These are phyloP conservation scores for Antitype chi DNA, from an alignment of 2,888 invertebrate genomes.

Conservation along the genomic window DNA sequence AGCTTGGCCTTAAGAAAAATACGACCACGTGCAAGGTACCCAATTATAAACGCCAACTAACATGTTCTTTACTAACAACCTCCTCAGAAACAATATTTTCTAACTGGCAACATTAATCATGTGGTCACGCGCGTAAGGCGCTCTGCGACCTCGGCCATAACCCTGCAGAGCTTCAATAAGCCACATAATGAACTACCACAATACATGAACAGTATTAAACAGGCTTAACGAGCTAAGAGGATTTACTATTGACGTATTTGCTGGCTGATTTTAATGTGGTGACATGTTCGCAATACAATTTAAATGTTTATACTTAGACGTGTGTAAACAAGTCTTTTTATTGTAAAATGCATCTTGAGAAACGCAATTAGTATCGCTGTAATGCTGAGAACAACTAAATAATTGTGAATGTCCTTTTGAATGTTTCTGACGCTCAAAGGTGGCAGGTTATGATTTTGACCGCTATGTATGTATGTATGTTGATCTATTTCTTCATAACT, in stretches of 20 bases:
- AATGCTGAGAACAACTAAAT: background rate
- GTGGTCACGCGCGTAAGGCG: constrained; percentile 43
- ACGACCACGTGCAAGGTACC: constrained; percentile 17
- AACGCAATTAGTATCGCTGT: constrained; percentile 13
- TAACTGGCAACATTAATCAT: constrained; percentile 52
- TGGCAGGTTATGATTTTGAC: background rate
- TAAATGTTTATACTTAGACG: constrained; percentile 11
- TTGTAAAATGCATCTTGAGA: constrained; percentile 27
- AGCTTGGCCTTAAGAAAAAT: constrained; percentile 33
- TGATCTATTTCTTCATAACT: no score
- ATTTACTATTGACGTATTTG: constrained; percentile 63
- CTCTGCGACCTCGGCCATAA: constrained; percentile 71
- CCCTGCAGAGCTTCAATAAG: constrained; percentile 76
- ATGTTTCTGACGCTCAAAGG: background rate
- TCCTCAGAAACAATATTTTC: constrained; percentile 42
- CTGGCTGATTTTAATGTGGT: constrained; percentile 49
- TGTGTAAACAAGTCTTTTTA: constrained; percentile 22
- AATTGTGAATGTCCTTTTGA: background rate
- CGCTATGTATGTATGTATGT: no score
- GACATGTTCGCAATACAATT: constrained; percentile 39
- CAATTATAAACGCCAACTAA: constrained; percentile 37
- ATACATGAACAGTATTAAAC: constrained; percentile 64
- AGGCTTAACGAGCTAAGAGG: constrained; percentile 67
- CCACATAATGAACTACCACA: constrained; percentile 72
- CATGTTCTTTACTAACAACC: constrained; percentile 16